Percentiles rank a stretch among this genome's conserved stretches.
phyloP scores from a whole-genome alignment of 2,888 invertebrate genomes.

The Rotaria magnacalcarata region DNA sequence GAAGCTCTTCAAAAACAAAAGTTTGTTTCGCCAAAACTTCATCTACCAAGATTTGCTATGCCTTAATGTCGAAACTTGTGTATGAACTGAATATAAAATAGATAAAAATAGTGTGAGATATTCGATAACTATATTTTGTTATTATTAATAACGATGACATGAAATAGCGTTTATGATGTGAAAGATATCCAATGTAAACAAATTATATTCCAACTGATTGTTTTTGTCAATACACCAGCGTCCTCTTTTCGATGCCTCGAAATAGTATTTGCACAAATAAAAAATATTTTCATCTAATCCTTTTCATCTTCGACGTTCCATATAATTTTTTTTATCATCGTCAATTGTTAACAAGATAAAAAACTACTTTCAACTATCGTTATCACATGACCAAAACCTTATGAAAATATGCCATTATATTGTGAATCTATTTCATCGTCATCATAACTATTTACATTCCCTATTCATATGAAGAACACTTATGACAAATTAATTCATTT shows the following conservation, averaged over 20 bases:
- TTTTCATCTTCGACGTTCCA: background rate
- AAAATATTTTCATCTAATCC: background rate
- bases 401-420: too few relatives aligned
- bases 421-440: too few relatives aligned
- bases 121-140: background rate
- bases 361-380: background rate
- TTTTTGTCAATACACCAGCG: background rate
- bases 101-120: background rate
- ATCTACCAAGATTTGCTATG: too few relatives aligned
- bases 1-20: too few relatives aligned
- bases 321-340: background rate
- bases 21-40: too few relatives aligned
- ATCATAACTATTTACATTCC: background rate
- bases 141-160: too few relatives aligned
- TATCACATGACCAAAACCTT: background rate
- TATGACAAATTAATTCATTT: background rate
- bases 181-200: too few relatives aligned
- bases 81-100: background rate
- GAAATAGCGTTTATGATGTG: too few relatives aligned
- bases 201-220: background rate
- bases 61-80: too few relatives aligned
- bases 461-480: background rate
- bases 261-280: background rate
- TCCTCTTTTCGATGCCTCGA: background rate
- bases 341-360: background rate